Conservation (phyloP, 2,888 invertebrate species). For the Rhagonycha fulva region DNA sequence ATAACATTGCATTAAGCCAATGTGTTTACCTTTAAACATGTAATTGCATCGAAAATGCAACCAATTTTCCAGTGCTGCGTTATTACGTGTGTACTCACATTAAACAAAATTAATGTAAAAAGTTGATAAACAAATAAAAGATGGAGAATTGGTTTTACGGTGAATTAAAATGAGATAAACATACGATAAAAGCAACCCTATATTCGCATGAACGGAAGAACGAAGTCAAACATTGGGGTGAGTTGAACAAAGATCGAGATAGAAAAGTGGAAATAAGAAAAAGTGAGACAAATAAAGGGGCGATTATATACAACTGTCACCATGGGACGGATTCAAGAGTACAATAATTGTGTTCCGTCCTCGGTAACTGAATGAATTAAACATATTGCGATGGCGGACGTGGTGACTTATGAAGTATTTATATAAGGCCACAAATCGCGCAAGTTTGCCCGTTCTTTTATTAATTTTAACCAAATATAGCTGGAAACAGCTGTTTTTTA, state of each 20-base stretch:
- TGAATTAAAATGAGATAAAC: constrained; percentile 3
- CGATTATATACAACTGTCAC: constrained; percentile 70
- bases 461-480: constrained; percentile 43
- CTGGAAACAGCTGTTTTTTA: constrained; percentile 41
- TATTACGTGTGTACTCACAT: background rate
- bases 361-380: constrained; percentile 47
- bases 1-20: background rate
- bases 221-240: constrained; percentile 3
- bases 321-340: constrained; percentile 56
- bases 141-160: background rate
- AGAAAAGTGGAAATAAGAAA: background rate
- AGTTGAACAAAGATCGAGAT: background rate
- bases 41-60: background rate
- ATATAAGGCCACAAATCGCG: constrained; percentile 40
- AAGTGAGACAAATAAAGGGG: constrained; percentile 12
- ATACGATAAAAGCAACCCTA: background rate
- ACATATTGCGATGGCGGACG: constrained; percentile 42
- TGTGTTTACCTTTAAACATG: background rate
- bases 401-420: constrained; percentile 37
- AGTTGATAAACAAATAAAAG: background rate
- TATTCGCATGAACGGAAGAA: constrained; percentile 5
- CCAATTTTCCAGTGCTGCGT: background rate
- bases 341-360: constrained; percentile 57
- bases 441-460: constrained; percentile 35
- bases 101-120: background rate